A percentile compares a stretch with the other conserved stretches of the same genome.
phyloP scores from a whole-genome alignment of 2,888 invertebrate genomes.

The Notodonta ziczac region DNA sequence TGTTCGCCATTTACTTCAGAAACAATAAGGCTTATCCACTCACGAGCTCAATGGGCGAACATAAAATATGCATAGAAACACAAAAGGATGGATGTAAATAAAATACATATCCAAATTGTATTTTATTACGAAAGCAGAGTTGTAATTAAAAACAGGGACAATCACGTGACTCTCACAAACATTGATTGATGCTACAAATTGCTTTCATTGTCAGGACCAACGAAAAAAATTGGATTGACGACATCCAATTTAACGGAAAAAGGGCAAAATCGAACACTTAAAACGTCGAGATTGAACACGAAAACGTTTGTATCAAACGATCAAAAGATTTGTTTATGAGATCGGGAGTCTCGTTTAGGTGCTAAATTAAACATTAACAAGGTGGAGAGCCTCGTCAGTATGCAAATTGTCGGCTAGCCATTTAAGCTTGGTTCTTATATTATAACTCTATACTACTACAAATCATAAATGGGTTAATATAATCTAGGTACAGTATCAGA shows the following conservation, averaged over 20 bases:
- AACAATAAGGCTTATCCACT: constrained; percentile 6
- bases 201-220: constrained; percentile 48
- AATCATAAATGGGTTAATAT: constrained; percentile 17
- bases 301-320: constrained; percentile 15
- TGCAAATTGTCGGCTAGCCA: constrained; percentile 38
- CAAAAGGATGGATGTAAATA: constrained; percentile 4
- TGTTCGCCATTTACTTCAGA: background rate
- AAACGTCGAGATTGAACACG: constrained; percentile 34
- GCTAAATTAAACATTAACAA: constrained; percentile 40
- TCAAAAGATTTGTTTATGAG: constrained; percentile 21
- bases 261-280: constrained; percentile 31
- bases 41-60: constrained; percentile 2
- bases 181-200: constrained; percentile 60
- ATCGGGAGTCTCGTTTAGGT: constrained; percentile 25
- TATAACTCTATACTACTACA: constrained; percentile 14
- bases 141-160: constrained; percentile 18
- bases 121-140: background rate
- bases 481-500: background rate
- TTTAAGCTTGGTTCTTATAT: constrained; percentile 12
- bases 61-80: constrained; percentile 4
- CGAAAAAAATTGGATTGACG: constrained; percentile 40
- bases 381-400: constrained; percentile 36
- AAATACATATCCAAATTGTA: constrained; percentile 4
- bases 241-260: constrained; percentile 48
- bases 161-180: constrained; percentile 22